A percentile compares a stretch with the other conserved stretches of the same genome.
Conservation (phyloP, 2,888 invertebrate genomes). For the Mesorhabditis belari region DNA sequence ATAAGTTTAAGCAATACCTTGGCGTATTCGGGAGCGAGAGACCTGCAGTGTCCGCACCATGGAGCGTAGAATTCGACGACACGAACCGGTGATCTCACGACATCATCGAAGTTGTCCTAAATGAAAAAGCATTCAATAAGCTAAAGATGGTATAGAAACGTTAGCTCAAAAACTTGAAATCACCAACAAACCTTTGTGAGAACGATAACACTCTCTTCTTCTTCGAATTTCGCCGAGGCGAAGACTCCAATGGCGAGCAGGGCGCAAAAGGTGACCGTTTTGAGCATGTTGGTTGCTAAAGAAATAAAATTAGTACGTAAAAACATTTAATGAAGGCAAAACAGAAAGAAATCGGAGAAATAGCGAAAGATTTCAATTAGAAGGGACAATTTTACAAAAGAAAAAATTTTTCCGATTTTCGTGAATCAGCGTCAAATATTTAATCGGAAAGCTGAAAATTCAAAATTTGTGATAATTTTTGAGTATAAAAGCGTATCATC, state of each 20-base stretch:
- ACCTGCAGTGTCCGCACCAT: constrained; percentile 96
- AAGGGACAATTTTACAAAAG: too few species aligned
- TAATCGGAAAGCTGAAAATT: too few species aligned
- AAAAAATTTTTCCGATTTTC: too few species aligned
- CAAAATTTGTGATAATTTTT: too few species aligned
- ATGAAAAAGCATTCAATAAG: too few species aligned
- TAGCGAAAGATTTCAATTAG: too few species aligned
- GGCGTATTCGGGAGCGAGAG: constrained; percentile 71
- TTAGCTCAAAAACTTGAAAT: background rate
- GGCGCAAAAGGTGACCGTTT: constrained; percentile 25
- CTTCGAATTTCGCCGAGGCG: constrained; percentile 53
- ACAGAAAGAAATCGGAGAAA: background rate
- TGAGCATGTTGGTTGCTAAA: constrained; percentile 20
- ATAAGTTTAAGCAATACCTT: constrained; percentile 63
- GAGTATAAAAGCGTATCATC: too few species aligned
- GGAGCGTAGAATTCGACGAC: constrained; percentile 90
- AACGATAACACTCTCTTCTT: constrained; percentile 59
- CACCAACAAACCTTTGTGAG: constrained; percentile 57
- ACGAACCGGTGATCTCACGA: constrained; percentile 71
- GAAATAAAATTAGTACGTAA: too few species aligned
- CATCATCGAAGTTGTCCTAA: constrained; percentile 79
- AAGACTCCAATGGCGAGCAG: constrained; percentile 27
- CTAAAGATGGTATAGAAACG: background rate
- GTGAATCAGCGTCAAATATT: too few species aligned
- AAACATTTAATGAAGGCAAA: background rate